A percentile compares a stretch with the other conserved stretches of the same genome.
phyloP scores from a whole-genome alignment of 1,140 invertebrate genomes.

The Bombus cullumanus region DNA sequence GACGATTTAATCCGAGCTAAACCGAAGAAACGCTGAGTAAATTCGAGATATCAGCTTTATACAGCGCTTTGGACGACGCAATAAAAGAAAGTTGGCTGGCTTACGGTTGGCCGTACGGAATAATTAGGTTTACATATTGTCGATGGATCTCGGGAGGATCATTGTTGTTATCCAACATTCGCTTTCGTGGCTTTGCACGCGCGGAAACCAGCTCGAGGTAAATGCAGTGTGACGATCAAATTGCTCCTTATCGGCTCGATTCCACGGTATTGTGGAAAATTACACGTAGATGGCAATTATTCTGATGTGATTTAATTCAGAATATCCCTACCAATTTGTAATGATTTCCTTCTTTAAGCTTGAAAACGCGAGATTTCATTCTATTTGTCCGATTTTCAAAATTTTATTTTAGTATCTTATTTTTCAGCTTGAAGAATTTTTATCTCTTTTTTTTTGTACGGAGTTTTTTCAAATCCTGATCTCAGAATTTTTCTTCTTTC shows the following conservation, averaged over 20 bases:
- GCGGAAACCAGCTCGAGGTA: slow-evolving; percentile 2
- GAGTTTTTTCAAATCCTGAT: no score
- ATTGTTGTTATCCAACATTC: not conserved
- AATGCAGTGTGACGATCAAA: slow-evolving; percentile 25
- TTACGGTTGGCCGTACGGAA: not conserved
- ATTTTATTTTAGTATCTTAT: no score
- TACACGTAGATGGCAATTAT: not conserved
- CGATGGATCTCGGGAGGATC: not conserved
- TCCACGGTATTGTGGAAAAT: slow-evolving; percentile 2
- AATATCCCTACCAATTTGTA: not conserved
- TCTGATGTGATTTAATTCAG: not conserved
- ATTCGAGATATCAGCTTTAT: not conserved
- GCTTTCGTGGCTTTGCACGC: slow-evolving; percentile 22
- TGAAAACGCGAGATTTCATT: not conserved
- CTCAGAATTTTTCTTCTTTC: not conserved
- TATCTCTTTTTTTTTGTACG: not conserved
- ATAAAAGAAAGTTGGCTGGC: slow-evolving; percentile 18
- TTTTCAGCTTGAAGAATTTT: no score
- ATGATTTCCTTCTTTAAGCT: not conserved
- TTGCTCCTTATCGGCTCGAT: slow-evolving; percentile 17
- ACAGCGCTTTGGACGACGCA: not conserved
- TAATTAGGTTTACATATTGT: slow-evolving; percentile 19
- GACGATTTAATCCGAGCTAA: not conserved
- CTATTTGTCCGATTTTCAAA: not conserved
- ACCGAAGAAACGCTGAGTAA: not conserved